Evolutionary conservation across 2,797 vertebrate genomes (phyloP).

Genomic region (Channallabes apus): DNA sequence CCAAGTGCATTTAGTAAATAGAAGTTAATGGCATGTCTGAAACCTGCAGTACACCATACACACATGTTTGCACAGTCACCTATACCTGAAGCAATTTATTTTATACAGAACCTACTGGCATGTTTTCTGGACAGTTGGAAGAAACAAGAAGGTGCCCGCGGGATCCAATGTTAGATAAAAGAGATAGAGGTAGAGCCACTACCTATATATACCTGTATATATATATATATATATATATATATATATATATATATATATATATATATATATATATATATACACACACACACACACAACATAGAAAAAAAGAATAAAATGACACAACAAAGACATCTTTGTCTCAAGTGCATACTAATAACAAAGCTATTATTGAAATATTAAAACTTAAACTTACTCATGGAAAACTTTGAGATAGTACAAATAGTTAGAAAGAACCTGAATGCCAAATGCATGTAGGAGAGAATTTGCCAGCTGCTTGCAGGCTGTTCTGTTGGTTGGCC

Average conservation of each 20-base stretch:
- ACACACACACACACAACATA: too few relatives aligned
- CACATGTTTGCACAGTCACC: background rate
- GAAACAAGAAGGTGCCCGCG: background rate
- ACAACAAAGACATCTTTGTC: background rate
- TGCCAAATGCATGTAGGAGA: constrained; percentile 12
- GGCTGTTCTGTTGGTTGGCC: constrained; percentile 43
- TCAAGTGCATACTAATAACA: background rate
- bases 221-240: too few relatives aligned
- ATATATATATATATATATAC: too few relatives aligned
- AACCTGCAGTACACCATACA: background rate
- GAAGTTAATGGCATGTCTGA: background rate
- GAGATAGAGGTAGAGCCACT: background rate
- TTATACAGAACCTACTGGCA: background rate
- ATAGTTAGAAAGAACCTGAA: background rate
- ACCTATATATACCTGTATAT: too few relatives aligned
- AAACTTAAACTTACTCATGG: background rate
- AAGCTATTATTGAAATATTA: background rate
- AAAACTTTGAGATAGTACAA: constrained; percentile 19
- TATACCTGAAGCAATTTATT: background rate
- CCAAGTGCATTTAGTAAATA: background rate
- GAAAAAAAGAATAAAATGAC: background rate
- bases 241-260: too few relatives aligned
- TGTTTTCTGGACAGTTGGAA: background rate
- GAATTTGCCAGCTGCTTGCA: constrained; percentile 35
- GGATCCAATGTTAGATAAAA: background rate